Evolutionary conservation across 2,888 invertebrate species (phyloP), one percentile per base, ranked within the genome.

Genomic region (Chymomyza procnemis): DNA sequence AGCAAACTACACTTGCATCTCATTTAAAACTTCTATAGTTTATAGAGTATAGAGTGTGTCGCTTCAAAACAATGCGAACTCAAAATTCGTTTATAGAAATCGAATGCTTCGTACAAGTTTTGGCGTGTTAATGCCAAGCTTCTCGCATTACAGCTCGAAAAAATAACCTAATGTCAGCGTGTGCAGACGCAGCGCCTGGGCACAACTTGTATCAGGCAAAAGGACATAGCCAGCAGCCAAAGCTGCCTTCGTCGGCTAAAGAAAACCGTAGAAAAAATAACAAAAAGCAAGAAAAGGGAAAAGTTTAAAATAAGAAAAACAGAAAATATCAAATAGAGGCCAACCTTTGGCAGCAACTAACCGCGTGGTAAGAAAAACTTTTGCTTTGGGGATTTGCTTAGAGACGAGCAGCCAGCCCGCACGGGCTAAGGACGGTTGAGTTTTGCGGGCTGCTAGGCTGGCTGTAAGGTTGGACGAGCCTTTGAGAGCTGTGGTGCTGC

Each of bases 341-440:
- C 63, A 65, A 61, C 62, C 68, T 61, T 69, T 64, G 60, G 67
- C 73, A 69, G 78, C 75, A 71, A 79, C 85, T 79, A 86, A 86
- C 87, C 79, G 79, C 74, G 74, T 79, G 76, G 80, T 72, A 81
- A 73, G 87, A 87, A 87, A 80, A 87, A 87, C 69, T 87, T 80
- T 87, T 80, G 82, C 85, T 87, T 79, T 81, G 85, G 80, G 79
- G 79, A 65, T 85, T 74, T 63, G 71, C 12, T 12, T 41, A 41
- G 34, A 55, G 64, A 75, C 62, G 34, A 41, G 12, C 12, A 41
- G 34, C 12, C 3, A 1, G 34, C 34, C 12, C 9, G 12, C 4
- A 2, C 26, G 26, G 26, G 26, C 4, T 8, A 8, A 4, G 26
- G 26, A 1, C 4, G 26, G 26, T 6, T 8, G 26, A 0, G 26